Base-by-base conservation (phyloP, 1,140 invertebrate genomes). In the Cydia strobilella region DNA sequence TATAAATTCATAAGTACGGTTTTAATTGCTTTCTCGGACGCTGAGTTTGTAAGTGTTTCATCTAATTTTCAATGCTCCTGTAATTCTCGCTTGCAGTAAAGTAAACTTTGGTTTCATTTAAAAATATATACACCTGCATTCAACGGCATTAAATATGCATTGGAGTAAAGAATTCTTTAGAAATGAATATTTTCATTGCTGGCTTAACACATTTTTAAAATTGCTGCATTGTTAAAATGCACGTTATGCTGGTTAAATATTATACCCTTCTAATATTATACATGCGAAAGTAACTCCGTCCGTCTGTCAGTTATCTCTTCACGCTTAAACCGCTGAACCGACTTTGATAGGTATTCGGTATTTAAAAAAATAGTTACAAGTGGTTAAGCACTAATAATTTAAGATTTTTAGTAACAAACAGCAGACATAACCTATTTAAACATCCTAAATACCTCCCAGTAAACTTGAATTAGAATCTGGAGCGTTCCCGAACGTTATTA, bases 21-120 rank as follows among this genome's bases (percentile, higher is more conserved):
- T 69, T 69, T 69, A 69, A 69, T 69, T 69, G 65, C 15, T 39
- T 18, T 5, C 65, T n/a, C 65, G 65, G 65, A 69, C 42, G 65
- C 65, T 18, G 65, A 69, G 23, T 39, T 10, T 35, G 15, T n/a
- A 31, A 66, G 65, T 35, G 27, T 18, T 69, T 69, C 65, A 69
- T 69, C 65, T 35, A 69, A 69, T 69, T 69, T 69, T 69, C 15
- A 35, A 69, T 69, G 27, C 63, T 27, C 5, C 27, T 13, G 7
- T 20, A 20, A 69, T 69, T 69, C 18, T 27, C 35, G 35, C 27
- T 35, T 69, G 65, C 63, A 65, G 12, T 39, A 69, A 69, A 69
- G 65, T 7, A 69, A 69, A 69, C 65, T 31, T 13, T 66, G 31
- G 18, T 39, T 69, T 69, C 42, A 69, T 69, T 69, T 42, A 10